These are phyloP conservation scores for Chelonia mydas DNA, from an alignment of 2,797 vertebrate genomes.

Conservation along the genomic window DNA sequence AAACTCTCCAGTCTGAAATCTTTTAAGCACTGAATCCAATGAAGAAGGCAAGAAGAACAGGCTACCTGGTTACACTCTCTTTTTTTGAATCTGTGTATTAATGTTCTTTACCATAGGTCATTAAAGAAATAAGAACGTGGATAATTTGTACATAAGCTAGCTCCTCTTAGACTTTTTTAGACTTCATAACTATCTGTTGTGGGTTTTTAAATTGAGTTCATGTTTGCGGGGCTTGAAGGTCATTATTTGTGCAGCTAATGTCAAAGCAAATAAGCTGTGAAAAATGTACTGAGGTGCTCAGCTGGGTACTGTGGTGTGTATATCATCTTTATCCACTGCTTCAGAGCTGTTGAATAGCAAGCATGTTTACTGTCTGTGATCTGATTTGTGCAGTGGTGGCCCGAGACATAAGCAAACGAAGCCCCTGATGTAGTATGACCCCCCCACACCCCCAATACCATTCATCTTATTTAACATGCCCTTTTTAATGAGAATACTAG, in stretches of 20 bases:
- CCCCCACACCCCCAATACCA: not conserved
- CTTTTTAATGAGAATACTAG: not conserved
- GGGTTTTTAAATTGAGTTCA: not conserved
- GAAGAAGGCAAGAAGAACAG: not conserved
- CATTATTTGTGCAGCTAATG: constrained; percentile 47
- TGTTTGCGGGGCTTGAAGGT: constrained; percentile 27
- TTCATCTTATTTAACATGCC: not conserved
- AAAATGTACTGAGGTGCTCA: constrained; percentile 27
- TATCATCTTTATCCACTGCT: constrained; percentile 9
- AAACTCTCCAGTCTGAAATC: not conserved
- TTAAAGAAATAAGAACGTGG: not conserved
- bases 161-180: constrained; percentile 2
- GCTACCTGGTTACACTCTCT: not conserved
- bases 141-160: not conserved
- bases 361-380: not conserved
- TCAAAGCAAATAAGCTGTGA: constrained; percentile 51
- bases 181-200: not conserved
- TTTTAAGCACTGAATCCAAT: not conserved
- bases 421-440: not conserved
- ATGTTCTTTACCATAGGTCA: constrained; percentile 3
- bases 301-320: not conserved
- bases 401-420: not conserved
- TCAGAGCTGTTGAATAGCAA: constrained; percentile 30
- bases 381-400: not conserved
- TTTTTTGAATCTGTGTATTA: not conserved